Base-by-base conservation (phyloP, 2,888 invertebrate genomes). In the Drosophila robusta region DNA sequence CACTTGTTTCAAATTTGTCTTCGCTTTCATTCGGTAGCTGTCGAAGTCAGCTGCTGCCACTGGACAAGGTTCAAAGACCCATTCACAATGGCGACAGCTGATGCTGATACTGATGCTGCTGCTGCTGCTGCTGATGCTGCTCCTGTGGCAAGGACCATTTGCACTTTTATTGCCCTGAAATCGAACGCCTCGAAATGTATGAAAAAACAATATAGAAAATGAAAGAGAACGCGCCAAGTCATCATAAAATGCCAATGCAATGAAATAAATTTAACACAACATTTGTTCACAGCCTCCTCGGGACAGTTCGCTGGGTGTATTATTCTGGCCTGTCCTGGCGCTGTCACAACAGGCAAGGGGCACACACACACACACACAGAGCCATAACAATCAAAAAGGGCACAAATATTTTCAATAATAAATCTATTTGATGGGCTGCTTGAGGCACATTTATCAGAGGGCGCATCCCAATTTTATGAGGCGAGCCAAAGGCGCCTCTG, bases 321-420 rank as follows among this genome's bases (percentile, higher is more conserved):
- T 22, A 22, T 22, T 22, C 22, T 8, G 12, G 34, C 12, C 34
- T 34, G 38, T 39, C 47, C 36, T 32, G 42, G 39, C 46, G 26
- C 64, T 81, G 84, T 84, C 80, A 75, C 74, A 81, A 87, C 74
- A 80, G 16, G 34, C 22, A 29, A 49, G 12, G 46, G 41, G 47
- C 38, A 7, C 16, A 12, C 8, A 24, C 8, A 18, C 26, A 51
- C 8, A 18, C 26, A 51, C 8, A 18, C 26, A 51, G 32, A 66
- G 46, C 61, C 79, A 75, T 80, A 85, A 80, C 87, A 87, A 87
- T 80, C 82, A 76, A 75, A 29, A 68, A 70, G 70, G 65, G 70
- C 75, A 75, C 70, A 84, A 89, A 89, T 89, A 87, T 80, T 86
- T 86, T 86, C 82, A 87, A 89, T 88, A 88, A 88, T 88, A 89